A percentile compares a stretch with the other conserved stretches of the same genome.
Evolutionary conservation across 2,797 vertebrate genomes (phyloP).

Genomic region (Melanotaenia trifasciata): DNA sequence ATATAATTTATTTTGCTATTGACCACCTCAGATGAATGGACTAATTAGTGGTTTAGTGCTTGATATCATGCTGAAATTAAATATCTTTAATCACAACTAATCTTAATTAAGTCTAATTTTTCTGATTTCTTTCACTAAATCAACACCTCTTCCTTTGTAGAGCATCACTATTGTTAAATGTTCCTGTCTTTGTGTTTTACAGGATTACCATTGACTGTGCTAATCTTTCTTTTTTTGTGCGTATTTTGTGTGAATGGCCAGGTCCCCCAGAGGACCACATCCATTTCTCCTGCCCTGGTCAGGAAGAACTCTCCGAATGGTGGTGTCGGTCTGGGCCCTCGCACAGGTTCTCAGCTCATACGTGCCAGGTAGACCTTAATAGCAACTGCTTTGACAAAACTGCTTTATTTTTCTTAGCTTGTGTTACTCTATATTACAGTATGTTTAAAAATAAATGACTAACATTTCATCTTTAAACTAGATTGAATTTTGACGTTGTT

Average conservation of each 20-base stretch:
- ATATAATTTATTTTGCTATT: not conserved
- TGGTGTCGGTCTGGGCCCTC: conserved; percentile 85
- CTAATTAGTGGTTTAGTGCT: not conserved
- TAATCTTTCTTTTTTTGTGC: conserved; percentile 14
- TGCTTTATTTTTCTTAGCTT: not conserved
- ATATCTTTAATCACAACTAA: not conserved
- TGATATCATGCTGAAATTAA: not conserved
- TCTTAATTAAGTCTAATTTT: too few species aligned
- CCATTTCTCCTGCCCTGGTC: conserved; percentile 94
- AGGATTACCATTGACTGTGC: not conserved
- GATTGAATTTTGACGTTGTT: not conserved
- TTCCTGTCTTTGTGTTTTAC: not conserved
- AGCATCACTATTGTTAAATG: not conserved
- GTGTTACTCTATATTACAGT: not conserved
- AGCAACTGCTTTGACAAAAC: not conserved
- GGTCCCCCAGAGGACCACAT: conserved; percentile 95
- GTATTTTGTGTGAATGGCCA: conserved; percentile 62
- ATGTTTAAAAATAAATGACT: not conserved
- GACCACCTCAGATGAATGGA: not conserved
- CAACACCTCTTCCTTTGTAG: not conserved
- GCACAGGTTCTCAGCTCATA: conserved; percentile 89
- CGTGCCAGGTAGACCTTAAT: conserved; percentile 86
- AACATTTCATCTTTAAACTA: not conserved
- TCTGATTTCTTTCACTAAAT: not conserved
- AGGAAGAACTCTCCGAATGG: conserved; percentile 96